Conservation (phyloP, 2,888 invertebrate genomes). For the Therioaphis trifolii region DNA sequence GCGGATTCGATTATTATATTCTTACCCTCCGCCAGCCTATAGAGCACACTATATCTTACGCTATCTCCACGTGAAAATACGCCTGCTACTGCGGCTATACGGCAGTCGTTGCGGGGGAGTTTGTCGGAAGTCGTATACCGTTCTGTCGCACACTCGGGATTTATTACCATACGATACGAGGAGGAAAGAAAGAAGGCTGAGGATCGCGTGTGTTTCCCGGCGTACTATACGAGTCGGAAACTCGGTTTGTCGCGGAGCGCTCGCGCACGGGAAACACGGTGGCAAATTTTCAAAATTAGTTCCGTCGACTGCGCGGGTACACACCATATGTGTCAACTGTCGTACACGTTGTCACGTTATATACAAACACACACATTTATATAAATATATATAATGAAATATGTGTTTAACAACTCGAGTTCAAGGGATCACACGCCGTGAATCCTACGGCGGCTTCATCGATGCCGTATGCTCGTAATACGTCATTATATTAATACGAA, state of each 20-base stretch:
- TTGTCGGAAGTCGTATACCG: conserved; percentile 29
- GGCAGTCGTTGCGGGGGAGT: not conserved
- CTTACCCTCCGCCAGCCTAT: not conserved
- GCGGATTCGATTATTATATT: too few species aligned
- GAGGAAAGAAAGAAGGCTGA: too few species aligned
- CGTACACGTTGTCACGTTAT: not conserved
- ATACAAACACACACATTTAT: too few species aligned
- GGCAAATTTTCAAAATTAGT: conserved; percentile 47
- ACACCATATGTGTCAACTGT: conserved; percentile 23
- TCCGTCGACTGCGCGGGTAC: not conserved
- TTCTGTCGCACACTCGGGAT: conserved; percentile 3
- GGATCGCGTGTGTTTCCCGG: conserved; percentile 35
- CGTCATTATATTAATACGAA: not conserved
- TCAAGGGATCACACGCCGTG: conserved; percentile 34
- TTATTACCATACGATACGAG: conserved; percentile 4
- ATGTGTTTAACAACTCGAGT: not conserved
- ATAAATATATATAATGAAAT: not conserved
- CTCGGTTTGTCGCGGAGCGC: not conserved
- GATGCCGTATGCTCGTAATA: too few species aligned
- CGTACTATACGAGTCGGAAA: conserved; percentile 16
- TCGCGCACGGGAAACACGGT: conserved; percentile 27
- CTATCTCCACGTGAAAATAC: not conserved
- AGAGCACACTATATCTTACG: too few species aligned
- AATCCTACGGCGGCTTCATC: not conserved
- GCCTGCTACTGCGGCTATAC: too few species aligned